Evolutionary conservation across 1,140 invertebrate genomes (phyloP).

Genomic region (Arion vulgaris): DNA sequence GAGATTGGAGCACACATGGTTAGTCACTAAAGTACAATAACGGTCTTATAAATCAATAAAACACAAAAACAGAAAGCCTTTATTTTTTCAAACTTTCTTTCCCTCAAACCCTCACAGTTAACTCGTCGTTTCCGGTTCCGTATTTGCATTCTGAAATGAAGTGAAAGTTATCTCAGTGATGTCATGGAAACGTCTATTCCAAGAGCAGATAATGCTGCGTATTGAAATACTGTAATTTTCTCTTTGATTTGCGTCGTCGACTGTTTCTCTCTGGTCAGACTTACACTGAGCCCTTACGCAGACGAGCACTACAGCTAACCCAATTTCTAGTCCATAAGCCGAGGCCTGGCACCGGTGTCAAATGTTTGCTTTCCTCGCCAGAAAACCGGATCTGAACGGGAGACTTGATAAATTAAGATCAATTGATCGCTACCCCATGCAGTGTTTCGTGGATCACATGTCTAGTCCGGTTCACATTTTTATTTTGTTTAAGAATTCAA

Average conservation of each 20-base stretch:
- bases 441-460: background rate
- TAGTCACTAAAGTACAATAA: too few relatives aligned
- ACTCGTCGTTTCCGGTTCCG: too few relatives aligned
- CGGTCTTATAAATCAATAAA: too few relatives aligned
- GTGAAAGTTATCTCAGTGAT: background rate
- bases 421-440: background rate
- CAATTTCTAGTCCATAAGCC: constrained; percentile 8
- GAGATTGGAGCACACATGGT: too few relatives aligned
- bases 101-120: too few relatives aligned
- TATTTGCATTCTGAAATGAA: background rate
- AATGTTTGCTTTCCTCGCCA: constrained; percentile 22
- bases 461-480: background rate
- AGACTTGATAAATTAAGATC: constrained; percentile 24
- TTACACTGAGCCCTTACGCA: background rate
- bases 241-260: background rate
- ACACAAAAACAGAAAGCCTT: too few relatives aligned
- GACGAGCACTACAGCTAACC: background rate
- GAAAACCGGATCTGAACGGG: background rate
- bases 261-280: background rate
- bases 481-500: background rate
- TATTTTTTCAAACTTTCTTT: too few relatives aligned
- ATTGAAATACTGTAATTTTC: background rate
- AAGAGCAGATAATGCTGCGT: background rate
- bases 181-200: background rate
- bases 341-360: background rate